Percentiles rank a stretch among this genome's conserved stretches.
Conservation (phyloP, 2,113 vertebrate genomes). For the Pseudorasbora parva region DNA sequence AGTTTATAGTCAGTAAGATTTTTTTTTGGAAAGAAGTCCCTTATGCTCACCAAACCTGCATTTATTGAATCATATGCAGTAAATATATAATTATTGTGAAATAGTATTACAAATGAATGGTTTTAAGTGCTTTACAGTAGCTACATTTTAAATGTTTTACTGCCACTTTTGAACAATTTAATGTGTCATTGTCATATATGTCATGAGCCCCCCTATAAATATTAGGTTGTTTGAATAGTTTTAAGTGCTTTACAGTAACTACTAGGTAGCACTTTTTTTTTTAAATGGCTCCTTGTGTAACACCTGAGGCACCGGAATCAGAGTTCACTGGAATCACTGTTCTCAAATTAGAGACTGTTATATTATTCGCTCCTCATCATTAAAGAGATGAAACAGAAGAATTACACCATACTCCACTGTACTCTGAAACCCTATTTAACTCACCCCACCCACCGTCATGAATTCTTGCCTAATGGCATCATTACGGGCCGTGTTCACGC, state of each 20-base stretch:
- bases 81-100: neutral
- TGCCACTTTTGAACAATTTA: neutral
- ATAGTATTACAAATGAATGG: neutral
- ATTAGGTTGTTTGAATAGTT: neutral
- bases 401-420: slow-evolving; percentile 60
- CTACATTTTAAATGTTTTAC: too few species aligned
- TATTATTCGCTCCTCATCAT: slow-evolving; percentile 62
- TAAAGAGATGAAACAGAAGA: slow-evolving; percentile 64
- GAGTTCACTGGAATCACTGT: slow-evolving; percentile 37
- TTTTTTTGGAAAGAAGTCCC: neutral
- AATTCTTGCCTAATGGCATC: slow-evolving; percentile 81
- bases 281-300: slow-evolving; percentile 29
- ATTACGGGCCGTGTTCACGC: slow-evolving; percentile 73
- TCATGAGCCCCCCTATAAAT: neutral
- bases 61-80: neutral
- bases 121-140: too few species aligned
- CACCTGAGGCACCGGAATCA: slow-evolving; percentile 56
- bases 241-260: neutral
- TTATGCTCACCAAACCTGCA: neutral
- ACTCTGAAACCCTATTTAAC: slow-evolving; percentile 59
- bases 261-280: slow-evolving; percentile 20
- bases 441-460: slow-evolving; percentile 59
- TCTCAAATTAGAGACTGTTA: slow-evolving; percentile 69
- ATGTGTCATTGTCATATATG: neutral
- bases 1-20: neutral